Percentiles rank a stretch among this genome's conserved stretches.
Conservation (phyloP, 2,113 vertebrate species). For the Rhinolophus sinicus region DNA sequence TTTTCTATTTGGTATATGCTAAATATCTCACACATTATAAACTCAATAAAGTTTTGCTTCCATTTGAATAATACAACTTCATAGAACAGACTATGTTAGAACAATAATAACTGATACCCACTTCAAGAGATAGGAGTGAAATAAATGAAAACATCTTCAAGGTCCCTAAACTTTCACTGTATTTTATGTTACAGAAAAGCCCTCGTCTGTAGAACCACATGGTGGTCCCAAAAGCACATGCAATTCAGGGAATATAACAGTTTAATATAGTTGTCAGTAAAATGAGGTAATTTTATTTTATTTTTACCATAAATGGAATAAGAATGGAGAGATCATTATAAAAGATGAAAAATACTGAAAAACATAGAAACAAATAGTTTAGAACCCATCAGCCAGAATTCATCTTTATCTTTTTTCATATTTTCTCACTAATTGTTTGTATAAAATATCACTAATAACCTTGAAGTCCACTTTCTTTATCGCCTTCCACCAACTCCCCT, state of each 20-base stretch:
- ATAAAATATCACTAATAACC: not conserved
- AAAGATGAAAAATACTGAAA: not conserved
- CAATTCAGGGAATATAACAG: not conserved
- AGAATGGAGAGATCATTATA: not conserved
- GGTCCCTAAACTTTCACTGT: not conserved
- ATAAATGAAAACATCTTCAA: not conserved
- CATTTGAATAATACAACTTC: not conserved
- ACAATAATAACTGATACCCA: not conserved
- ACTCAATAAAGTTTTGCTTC: not conserved
- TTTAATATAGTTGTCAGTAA: not conserved
- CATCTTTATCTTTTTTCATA: not conserved
- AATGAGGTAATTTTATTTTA: not conserved
- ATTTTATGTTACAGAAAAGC: not conserved
- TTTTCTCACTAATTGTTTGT: not conserved
- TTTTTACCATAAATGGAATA: not conserved
- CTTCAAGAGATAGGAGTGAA: not conserved
- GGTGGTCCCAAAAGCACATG: not conserved
- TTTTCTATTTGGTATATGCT: not conserved
- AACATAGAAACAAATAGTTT: not conserved
- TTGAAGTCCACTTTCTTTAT: not conserved
- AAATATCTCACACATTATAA: not conserved
- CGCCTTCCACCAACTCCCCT: not conserved
- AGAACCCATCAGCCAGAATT: not conserved
- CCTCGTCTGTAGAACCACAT: not conserved
- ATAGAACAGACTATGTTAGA: not conserved